phyloP scores from a whole-genome alignment of 2,113 vertebrate genomes.

The Azemiops feae region DNA sequence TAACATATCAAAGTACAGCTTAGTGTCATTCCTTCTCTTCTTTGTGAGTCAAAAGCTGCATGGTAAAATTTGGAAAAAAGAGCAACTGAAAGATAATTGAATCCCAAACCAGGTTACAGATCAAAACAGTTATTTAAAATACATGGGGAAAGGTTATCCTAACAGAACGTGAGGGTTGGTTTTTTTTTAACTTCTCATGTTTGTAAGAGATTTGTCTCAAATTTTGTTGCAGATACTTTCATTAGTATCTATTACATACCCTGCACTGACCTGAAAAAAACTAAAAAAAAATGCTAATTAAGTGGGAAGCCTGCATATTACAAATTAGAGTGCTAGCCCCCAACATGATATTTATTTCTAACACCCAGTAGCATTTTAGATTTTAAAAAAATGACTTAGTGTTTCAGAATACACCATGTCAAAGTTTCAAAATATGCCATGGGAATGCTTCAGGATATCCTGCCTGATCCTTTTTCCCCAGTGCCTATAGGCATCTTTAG shows the following conservation, averaged over 20 bases:
- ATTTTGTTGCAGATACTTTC: background rate
- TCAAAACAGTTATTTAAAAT: background rate
- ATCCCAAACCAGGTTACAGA: background rate
- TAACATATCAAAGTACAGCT: background rate
- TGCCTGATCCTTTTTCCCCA: background rate
- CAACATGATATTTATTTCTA: background rate
- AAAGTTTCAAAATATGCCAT: background rate
- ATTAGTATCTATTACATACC: background rate
- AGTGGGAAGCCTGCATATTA: background rate
- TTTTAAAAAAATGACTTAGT: background rate
- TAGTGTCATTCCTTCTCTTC: background rate
- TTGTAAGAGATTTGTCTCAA: background rate
- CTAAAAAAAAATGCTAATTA: background rate
- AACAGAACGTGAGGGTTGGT: background rate
- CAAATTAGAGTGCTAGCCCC: background rate
- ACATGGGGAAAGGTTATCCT: background rate
- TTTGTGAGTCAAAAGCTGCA: background rate
- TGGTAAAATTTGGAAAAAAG: background rate
- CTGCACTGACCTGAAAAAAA: background rate
- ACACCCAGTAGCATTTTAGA: background rate
- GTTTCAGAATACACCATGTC: background rate
- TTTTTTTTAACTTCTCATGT: slow-evolving; percentile 28
- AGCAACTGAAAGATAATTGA: background rate
- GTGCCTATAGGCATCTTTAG: background rate
- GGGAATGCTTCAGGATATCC: background rate